Base-by-base conservation (phyloP, 2,113 vertebrate species). In the Henicopernis longicauda region DNA sequence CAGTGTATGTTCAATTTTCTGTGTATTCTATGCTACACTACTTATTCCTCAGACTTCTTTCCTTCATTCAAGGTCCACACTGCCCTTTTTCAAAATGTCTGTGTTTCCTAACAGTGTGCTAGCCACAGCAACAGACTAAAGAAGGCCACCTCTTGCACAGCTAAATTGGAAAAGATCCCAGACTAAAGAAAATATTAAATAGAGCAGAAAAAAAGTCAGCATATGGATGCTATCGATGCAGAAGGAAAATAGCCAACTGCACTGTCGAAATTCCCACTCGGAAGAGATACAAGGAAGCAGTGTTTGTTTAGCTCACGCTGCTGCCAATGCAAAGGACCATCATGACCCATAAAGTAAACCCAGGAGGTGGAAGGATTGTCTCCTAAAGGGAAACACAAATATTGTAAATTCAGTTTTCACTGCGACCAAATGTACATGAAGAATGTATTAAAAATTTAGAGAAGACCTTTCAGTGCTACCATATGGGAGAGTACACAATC, bases 201-300 rank as follows among this genome's bases (percentile, higher is more conserved):
- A 97, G 86, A 96, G 77, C 84, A 84, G 86, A 72, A 97, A 96
- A 97, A 81, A 92, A 94, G 54, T 73, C 69, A 97, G 63, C 97
- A 98, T 97, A 96, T 98, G 98, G 96, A 97, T 97, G 50, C 89
- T 97, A 97, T 98, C 69, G 89, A 91, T 92, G 86, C 70, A 97
- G 86, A 94, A 96, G 94, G 86, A 97, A 97, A 97, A 88, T 70
- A 95, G 95, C 92, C 97, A 98, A 97, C 89, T 80, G 77, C 82
- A 89, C 61, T 92, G 89, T 69, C 88, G 92, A 97, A 97, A 93
- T 96, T 97, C 96, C 96, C 95, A 86, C 70, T 97, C 10, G 7
- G 91, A 97, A 90, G 72, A 89, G 69, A 71, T 82, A 90, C 25
- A 78, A 89, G 82, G 67, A 98, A 97, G 22, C 16, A 96, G 88